Conservation (phyloP, 2,888 invertebrate genomes). For the Conus canariensis region DNA sequence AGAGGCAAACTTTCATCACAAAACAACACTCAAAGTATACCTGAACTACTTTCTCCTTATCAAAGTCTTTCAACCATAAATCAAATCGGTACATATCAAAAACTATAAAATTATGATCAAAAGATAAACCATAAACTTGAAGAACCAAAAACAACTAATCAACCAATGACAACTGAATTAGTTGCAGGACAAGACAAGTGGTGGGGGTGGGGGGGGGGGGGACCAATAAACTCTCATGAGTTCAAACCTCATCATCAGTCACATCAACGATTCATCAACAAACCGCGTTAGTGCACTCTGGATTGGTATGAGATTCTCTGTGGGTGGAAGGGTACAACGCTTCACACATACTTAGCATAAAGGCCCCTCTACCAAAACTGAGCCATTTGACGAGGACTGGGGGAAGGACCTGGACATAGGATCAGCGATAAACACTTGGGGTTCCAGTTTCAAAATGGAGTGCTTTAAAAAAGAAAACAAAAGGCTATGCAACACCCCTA, state of each 20-base stretch:
- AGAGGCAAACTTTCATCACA: too few relatives aligned
- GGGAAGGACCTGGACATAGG: slow-evolving; percentile 3
- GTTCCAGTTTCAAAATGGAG: too few relatives aligned
- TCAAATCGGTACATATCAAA: too few relatives aligned
- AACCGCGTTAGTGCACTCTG: neutral
- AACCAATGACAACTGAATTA: neutral
- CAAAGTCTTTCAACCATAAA: too few relatives aligned
- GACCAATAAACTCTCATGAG: too few relatives aligned
- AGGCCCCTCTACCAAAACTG: slow-evolving; percentile 6
- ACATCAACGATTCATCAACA: neutral
- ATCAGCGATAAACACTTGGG: neutral
- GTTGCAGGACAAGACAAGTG: neutral
- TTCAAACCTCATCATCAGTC: neutral
- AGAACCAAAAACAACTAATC: neutral
- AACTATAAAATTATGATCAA: too few relatives aligned
- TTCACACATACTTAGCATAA: slow-evolving; percentile 24
- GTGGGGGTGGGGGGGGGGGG: too few relatives aligned
- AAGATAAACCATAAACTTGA: too few relatives aligned
- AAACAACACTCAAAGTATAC: too few relatives aligned
- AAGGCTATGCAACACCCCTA: too few relatives aligned
- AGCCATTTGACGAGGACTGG: slow-evolving; percentile 4
- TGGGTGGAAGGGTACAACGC: neutral
- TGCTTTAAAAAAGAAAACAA: too few relatives aligned
- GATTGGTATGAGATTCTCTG: neutral
- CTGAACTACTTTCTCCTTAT: too few relatives aligned